A percentile compares a stretch with the other conserved stretches of the same genome.
These are phyloP conservation scores for Misgurnus mizolepis DNA, from an alignment of 2,113 vertebrate species.

Conservation along the genomic window DNA sequence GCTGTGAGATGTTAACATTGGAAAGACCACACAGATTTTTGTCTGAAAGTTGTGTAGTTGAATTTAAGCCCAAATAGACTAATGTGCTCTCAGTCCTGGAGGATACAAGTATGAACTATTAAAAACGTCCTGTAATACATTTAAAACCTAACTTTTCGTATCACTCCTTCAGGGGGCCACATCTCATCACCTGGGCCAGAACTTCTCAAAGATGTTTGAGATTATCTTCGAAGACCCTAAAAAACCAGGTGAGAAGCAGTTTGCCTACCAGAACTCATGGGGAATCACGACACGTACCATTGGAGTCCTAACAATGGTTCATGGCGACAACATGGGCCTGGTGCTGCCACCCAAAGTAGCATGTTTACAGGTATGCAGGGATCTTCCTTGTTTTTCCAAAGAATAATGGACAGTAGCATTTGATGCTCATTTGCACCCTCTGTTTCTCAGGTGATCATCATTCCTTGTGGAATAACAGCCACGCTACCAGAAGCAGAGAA, in stretches of 20 bases:
- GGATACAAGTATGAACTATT: neutral
- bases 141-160: neutral
- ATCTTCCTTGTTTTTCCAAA: neutral
- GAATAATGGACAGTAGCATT: neutral
- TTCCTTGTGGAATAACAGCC: slow-evolving; percentile 94
- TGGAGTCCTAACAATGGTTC: slow-evolving; percentile 96
- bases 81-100: no score
- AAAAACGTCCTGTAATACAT: neutral
- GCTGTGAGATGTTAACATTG: no score
- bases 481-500: slow-evolving; percentile 86
- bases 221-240: slow-evolving; percentile 95
- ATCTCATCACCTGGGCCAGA: slow-evolving; percentile 96
- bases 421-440: neutral
- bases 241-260: slow-evolving; percentile 92
- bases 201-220: slow-evolving; percentile 98
- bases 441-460: slow-evolving; percentile 84
- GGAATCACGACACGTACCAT: slow-evolving; percentile 95
- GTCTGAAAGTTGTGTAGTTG: no score
- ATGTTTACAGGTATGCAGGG: slow-evolving; percentile 84
- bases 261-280: slow-evolving; percentile 97
- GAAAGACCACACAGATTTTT: no score
- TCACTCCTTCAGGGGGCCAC: slow-evolving; percentile 82
- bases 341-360: slow-evolving; percentile 92
- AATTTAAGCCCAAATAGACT: no score
- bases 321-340: slow-evolving; percentile 95